Percentiles rank a stretch among this genome's conserved stretches.
These are phyloP conservation scores for human (Homo sapiens) DNA, from an alignment of 2,113 vertebrate species.

Conservation along the genomic window GRCh38 chr6:42581501-42582000, in stretches of 20 bases:
- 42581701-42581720: not conserved
- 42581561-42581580: no score
- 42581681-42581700: not conserved
- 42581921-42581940: not conserved
- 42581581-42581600: no score
- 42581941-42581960: not conserved
- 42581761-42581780: not conserved
- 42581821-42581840: not conserved
- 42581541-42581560: no score
- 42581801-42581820: not conserved
- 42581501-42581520: no score
- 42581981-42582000: not conserved
- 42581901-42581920: not conserved
- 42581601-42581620: no score
- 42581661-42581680: no score
- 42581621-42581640: no score
- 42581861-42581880: not conserved
- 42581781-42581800: not conserved
- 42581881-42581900: not conserved
- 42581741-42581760: not conserved
- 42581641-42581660: no score
- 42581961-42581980: not conserved
- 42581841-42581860: not conserved
- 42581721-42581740: not conserved
- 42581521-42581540: no score